Conservation (phyloP, 2,797 vertebrate species). For the Hapalemur alaotrensis region DNA sequence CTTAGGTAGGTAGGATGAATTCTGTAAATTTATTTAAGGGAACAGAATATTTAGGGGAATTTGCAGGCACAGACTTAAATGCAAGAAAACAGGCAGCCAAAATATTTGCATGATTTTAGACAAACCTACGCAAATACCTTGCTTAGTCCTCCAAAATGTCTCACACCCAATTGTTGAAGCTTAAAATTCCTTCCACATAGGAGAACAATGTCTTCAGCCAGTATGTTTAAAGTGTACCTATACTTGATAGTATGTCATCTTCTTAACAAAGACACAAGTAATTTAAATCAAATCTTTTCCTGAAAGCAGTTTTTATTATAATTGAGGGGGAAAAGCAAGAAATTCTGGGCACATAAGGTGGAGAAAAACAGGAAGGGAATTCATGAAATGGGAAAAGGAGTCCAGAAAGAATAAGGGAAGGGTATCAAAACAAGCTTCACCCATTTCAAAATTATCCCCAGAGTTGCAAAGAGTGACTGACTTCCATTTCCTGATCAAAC, state of each 20-base stretch:
- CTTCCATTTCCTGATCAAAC: not conserved
- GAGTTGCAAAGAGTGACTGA: not conserved
- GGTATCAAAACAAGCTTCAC: not conserved
- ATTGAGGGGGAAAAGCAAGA: not conserved
- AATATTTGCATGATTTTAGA: conserved; percentile 51
- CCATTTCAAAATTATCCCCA: not conserved
- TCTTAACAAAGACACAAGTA: not conserved
- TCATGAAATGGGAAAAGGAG: not conserved
- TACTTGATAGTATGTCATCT: not conserved
- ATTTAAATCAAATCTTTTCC: not conserved
- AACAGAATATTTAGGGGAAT: not conserved
- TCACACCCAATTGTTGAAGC: not conserved
- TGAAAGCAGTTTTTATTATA: not conserved
- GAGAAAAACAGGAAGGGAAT: not conserved
- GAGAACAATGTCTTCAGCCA: not conserved
- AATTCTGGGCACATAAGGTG: not conserved
- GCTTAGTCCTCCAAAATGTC: not conserved
- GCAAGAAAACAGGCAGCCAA: conserved; percentile 12
- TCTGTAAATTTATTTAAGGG: conserved; percentile 27
- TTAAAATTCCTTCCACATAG: not conserved
- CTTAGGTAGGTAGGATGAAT: not conserved
- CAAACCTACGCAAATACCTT: conserved; percentile 35
- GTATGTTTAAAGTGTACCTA: not conserved
- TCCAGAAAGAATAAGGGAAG: not conserved
- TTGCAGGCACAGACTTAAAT: conserved; percentile 11